Base-by-base conservation (phyloP, 2,113 vertebrate genomes). In the Poeciliopsis prolifica region DNA sequence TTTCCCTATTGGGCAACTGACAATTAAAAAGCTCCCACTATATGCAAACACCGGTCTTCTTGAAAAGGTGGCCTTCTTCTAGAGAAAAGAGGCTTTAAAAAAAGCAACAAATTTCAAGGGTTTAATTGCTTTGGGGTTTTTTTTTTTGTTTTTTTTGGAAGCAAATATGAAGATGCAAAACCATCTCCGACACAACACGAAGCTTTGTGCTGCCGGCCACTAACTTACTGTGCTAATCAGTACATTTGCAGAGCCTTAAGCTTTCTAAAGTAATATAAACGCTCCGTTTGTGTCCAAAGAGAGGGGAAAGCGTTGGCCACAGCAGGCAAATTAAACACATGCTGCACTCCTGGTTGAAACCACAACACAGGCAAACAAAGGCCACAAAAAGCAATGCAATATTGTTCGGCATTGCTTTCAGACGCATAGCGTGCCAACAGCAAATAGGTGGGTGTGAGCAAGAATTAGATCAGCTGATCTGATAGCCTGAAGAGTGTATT, bases 351-450 rank as follows among this genome's bases (percentile, higher is more conserved):
- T 24, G 29, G 63, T 40, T 71, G 19, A 67, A 70, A 37, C 71
- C 80, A 69, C 74, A 61, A 42, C 30, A 76, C 58, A 73, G 51
- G 68, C n/a, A 71, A 72, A 82, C 60, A 44, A 68, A 62, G 26
- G 33, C 42, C 61, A 65, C 29, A 61, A 48, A 77, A 65, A 72
- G 30, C 2, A 22, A 15, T 28, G 22, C 15, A 31, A 51, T 28
- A 48, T 61, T 30, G 3, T 44, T 19, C 29, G 54, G 60, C 54
- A 61, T 66, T 42, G 60, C 6, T 61, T 15, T 72, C 28, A 72
- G 24, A 63, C 24, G 24, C n/a, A 65, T 64, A 64, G 28, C 61
- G 17, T 60, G 71, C 73, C 68, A 73, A 51, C 63, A 62, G 68
- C 69, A 63, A 28, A 75, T 54, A 68, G 72, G 4, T 67, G 58